Conservation (phyloP, 2,888 invertebrate species). For the Pollenia amentaria region DNA sequence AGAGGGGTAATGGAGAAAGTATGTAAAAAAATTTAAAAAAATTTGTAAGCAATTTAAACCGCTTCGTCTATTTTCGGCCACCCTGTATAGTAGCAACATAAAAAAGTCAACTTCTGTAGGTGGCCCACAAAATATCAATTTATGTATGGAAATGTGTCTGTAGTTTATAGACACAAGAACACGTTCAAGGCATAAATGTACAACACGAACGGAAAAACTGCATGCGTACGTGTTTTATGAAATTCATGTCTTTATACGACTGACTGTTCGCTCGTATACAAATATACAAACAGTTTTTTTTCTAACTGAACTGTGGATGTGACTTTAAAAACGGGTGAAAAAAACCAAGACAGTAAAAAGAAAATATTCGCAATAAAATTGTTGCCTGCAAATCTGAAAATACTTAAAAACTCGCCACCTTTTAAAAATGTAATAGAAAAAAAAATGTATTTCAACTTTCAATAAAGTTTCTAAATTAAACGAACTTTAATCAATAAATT, state of each 20-base stretch:
- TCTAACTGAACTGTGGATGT: conserved; percentile 33
- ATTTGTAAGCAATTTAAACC: no score
- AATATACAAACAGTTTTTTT: conserved; percentile 27
- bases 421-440: no score
- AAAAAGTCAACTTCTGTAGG: conserved; percentile 52
- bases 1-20: not conserved
- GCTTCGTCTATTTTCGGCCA: no score
- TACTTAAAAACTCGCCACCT: no score
- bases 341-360: not conserved
- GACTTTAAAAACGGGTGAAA: conserved; percentile 28
- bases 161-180: conserved; percentile 64
- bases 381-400: not conserved
- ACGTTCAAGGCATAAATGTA: conserved; percentile 73
- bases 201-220: conserved; percentile 72
- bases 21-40: not conserved
- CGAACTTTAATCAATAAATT: no score
- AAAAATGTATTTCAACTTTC: not conserved
- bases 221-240: conserved; percentile 71
- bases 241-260: conserved; percentile 62
- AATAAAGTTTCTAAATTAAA: not conserved
- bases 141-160: conserved; percentile 56
- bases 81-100: no score
- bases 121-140: conserved; percentile 65
- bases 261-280: conserved; percentile 5
- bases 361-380: not conserved